These are phyloP conservation scores for Kryptolebias ocellatus DNA, from an alignment of 2,797 vertebrate species.

Conservation along the genomic window DNA sequence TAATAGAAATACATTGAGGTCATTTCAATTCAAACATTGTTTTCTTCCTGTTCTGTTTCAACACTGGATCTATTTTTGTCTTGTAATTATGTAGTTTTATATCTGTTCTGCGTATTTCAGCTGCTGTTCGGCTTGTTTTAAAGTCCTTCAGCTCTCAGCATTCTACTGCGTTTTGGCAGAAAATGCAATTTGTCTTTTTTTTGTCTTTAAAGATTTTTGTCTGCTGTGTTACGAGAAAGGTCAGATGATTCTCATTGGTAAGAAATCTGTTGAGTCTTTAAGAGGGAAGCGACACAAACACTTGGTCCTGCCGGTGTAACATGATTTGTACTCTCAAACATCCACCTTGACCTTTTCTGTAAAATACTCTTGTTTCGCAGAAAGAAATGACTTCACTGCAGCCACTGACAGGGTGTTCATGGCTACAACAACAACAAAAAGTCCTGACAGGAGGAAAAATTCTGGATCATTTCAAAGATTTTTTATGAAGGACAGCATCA, in stretches of 20 bases:
- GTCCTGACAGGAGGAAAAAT: neutral
- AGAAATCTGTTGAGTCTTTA: neutral
- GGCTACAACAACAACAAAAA: neutral
- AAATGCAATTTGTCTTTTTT: too few relatives aligned
- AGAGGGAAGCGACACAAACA: neutral
- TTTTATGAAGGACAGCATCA: too few relatives aligned
- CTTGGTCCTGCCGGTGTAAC: neutral
- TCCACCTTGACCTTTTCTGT: slow-evolving; percentile 19
- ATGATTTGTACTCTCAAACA: neutral
- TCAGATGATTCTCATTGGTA: neutral
- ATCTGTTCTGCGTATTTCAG: too few relatives aligned
- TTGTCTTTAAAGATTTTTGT: neutral
- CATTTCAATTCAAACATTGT: too few relatives aligned
- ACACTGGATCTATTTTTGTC: too few relatives aligned
- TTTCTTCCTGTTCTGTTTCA: too few relatives aligned
- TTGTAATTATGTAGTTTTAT: too few relatives aligned
- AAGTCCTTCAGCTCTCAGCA: too few relatives aligned
- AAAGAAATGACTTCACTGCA: slow-evolving; percentile 8
- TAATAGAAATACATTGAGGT: too few relatives aligned
- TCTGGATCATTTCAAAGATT: neutral
- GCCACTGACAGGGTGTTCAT: neutral
- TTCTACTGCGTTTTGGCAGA: too few relatives aligned
- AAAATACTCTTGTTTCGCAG: neutral
- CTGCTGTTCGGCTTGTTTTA: too few relatives aligned
- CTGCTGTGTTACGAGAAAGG: neutral